A percentile compares a stretch with the other conserved stretches of the same genome.
phyloP scores from a whole-genome alignment of 2,797 vertebrate genomes.

The Petrocephalus schoutedeni region DNA sequence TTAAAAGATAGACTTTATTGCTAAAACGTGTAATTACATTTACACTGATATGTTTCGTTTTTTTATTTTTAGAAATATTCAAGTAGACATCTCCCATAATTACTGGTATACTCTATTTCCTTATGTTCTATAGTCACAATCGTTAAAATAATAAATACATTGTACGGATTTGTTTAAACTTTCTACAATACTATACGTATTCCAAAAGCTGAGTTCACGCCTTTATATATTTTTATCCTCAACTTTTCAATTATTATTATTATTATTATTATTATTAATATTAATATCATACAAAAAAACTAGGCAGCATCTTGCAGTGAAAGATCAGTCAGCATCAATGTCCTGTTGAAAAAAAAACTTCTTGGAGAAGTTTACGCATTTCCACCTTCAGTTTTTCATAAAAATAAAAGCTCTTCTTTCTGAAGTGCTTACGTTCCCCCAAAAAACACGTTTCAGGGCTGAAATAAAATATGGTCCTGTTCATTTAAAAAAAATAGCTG shows the following conservation, averaged over 20 bases:
- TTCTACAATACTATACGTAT: slow-evolving; percentile 80
- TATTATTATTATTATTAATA: slow-evolving; percentile 69
- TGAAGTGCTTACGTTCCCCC: slow-evolving; percentile 61
- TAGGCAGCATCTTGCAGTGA: slow-evolving; percentile 74
- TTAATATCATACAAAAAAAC: slow-evolving; percentile 70
- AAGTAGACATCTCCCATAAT: slow-evolving; percentile 88
- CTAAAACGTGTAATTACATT: slow-evolving; percentile 80
- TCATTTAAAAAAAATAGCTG: slow-evolving; percentile 81
- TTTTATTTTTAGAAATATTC: slow-evolving; percentile 79
- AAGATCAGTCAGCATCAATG: slow-evolving; percentile 70
- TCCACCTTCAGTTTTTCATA: slow-evolving; percentile 59
- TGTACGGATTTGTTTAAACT: slow-evolving; percentile 75
- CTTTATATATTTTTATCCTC: slow-evolving; percentile 74
- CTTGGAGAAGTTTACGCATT: slow-evolving; percentile 62
- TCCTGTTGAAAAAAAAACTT: slow-evolving; percentile 57
- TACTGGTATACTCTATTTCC: slow-evolving; percentile 80
- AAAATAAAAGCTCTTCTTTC: slow-evolving; percentile 58
- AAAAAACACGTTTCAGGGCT: slow-evolving; percentile 52
- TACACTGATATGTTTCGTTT: slow-evolving; percentile 79
- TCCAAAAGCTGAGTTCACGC: slow-evolving; percentile 75
- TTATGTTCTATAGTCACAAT: slow-evolving; percentile 81
- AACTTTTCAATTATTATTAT: slow-evolving; percentile 73
- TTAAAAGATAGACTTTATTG: slow-evolving; percentile 84
- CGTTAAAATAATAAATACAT: slow-evolving; percentile 93
- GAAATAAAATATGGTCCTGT: slow-evolving; percentile 83